A percentile compares a stretch with the other conserved stretches of the same genome.
Evolutionary conservation across 1,140 invertebrate genomes (phyloP).

Genomic region (Brachionus sp.): DNA sequence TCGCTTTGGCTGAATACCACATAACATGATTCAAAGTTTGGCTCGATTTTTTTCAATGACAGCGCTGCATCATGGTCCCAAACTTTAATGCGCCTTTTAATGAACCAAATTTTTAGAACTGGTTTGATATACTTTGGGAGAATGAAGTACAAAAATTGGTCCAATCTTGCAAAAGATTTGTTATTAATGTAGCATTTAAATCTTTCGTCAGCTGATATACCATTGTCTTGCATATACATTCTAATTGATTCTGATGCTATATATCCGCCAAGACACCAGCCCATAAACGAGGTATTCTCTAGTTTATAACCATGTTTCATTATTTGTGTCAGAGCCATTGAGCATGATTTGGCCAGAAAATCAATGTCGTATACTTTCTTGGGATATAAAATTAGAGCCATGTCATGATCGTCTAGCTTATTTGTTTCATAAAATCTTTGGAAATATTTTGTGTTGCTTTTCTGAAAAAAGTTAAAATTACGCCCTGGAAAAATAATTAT

Average conservation of each 20-base stretch:
- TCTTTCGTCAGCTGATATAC: background rate
- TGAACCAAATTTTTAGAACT: background rate
- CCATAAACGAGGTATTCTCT: constrained; percentile 31
- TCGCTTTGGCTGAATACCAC: constrained; percentile 14
- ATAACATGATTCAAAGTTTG: background rate
- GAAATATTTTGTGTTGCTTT: constrained; percentile 19
- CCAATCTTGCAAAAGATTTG: constrained; percentile 22
- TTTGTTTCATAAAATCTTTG: constrained; percentile 36
- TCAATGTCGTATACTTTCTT: constrained; percentile 8
- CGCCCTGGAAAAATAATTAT: constrained; percentile 39
- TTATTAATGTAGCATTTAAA: constrained; percentile 34
- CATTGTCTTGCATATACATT: background rate
- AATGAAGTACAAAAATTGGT: constrained; percentile 44
- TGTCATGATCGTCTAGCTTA: background rate
- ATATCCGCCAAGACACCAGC: constrained; percentile 38
- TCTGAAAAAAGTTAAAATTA: constrained; percentile 41
- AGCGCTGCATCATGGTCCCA: constrained; percentile 8
- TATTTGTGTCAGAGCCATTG: constrained; percentile 23
- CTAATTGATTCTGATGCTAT: constrained; percentile 21
- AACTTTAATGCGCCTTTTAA: constrained; percentile 13
- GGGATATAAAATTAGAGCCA: constrained; percentile 28
- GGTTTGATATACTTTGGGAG: background rate
- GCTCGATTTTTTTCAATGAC: constrained; percentile 18
- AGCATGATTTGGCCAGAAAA: constrained; percentile 14
- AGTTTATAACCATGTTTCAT: constrained; percentile 6